phyloP scores from a whole-genome alignment of 2,797 vertebrate species.

The Liasis olivaceus region DNA sequence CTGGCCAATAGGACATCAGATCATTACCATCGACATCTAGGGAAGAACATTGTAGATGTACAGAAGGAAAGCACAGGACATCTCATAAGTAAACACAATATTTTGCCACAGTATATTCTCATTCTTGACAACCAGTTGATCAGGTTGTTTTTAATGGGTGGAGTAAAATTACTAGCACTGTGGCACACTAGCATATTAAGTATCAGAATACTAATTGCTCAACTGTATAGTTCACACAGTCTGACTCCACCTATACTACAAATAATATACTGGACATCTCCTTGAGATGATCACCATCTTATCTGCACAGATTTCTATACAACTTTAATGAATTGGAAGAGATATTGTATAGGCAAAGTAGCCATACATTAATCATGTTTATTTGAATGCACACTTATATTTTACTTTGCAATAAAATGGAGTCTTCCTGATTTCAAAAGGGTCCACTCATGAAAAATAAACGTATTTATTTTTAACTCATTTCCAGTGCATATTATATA shows the following conservation, averaged over 20 bases:
- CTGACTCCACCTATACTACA: neutral
- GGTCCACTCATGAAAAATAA: neutral
- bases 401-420: neutral
- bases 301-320: neutral
- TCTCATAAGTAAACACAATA: neutral
- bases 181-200: neutral
- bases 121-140: neutral
- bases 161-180: neutral
- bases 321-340: neutral
- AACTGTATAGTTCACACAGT: neutral
- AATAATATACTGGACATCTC: neutral
- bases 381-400: neutral
- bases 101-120: neutral
- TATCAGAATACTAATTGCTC: neutral
- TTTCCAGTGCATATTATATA: neutral
- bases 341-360: neutral
- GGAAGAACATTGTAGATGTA: constrained; percentile 30
- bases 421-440: neutral
- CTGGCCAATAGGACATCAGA: constrained; percentile 96
- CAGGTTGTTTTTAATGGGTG: neutral
- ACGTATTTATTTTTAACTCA: neutral
- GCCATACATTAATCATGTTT: neutral
- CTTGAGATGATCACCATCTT: neutral
- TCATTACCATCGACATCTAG: constrained; percentile 96
- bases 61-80: constrained; percentile 28